A percentile compares a stretch with the other conserved stretches of the same genome.
Conservation (phyloP, 2,888 invertebrate species). For the Danaus chrysippus region DNA sequence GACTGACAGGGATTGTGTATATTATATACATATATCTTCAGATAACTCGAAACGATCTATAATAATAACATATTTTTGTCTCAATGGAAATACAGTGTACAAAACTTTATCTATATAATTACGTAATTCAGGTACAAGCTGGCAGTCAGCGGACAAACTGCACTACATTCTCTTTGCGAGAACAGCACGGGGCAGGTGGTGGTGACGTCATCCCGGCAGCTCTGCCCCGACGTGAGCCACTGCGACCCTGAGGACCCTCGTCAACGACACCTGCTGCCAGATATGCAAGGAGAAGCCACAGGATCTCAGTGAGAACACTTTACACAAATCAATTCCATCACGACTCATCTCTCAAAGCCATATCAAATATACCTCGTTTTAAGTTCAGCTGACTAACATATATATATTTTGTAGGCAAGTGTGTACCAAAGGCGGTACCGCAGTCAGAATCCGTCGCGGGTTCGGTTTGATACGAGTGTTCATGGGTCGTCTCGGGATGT, state of each 20-base stretch:
- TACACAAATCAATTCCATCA: background rate
- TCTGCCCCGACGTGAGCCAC: slow-evolving; percentile 81
- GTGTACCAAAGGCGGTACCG: slow-evolving; percentile 76
- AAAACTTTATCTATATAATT: background rate
- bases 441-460: slow-evolving; percentile 74
- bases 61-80: no score
- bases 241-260: slow-evolving; percentile 78
- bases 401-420: slow-evolving; percentile 53
- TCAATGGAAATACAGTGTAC: background rate
- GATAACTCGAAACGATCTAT: no score
- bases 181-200: slow-evolving; percentile 67
- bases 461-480: slow-evolving; percentile 76
- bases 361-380: no score
- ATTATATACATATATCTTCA: no score
- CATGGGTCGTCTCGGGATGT: slow-evolving; percentile 77
- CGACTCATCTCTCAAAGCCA: no score
- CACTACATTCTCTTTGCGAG: slow-evolving; percentile 79
- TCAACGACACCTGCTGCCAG: slow-evolving; percentile 83
- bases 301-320: slow-evolving; percentile 60
- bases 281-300: slow-evolving; percentile 78
- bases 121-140: slow-evolving; percentile 60
- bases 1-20: no score
- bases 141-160: slow-evolving; percentile 83
- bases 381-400: no score
- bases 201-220: slow-evolving; percentile 70